phyloP scores from a whole-genome alignment of 2,113 vertebrate genomes.

The Potamarius usumacintae region DNA sequence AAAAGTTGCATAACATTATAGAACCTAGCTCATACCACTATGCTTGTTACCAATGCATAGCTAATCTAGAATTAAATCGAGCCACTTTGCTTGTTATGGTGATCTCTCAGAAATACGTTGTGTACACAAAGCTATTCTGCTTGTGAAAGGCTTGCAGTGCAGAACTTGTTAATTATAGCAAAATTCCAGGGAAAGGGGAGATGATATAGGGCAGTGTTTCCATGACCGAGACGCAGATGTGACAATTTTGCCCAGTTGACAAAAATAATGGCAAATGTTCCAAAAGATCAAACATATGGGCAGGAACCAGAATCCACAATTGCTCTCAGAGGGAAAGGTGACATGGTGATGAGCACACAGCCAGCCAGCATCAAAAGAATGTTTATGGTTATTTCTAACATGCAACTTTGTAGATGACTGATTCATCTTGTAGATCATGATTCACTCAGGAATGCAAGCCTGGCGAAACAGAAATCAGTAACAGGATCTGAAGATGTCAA shows the following conservation, averaged over 20 bases:
- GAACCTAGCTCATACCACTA: not conserved
- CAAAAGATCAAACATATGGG: conserved; percentile 46
- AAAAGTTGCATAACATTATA: not conserved
- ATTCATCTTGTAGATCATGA: not conserved
- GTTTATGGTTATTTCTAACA: not conserved
- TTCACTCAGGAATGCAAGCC: conserved; percentile 19
- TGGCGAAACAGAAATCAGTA: not conserved
- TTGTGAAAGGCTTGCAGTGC: conserved; percentile 63
- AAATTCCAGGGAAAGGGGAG: conserved; percentile 50
- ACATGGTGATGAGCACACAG: not conserved
- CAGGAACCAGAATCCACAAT: conserved; percentile 53
- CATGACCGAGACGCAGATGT: conserved; percentile 54
- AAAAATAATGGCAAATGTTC: conserved; percentile 54
- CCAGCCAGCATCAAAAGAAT: not conserved
- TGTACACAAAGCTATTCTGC: conserved; percentile 31
- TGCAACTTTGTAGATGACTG: not conserved
- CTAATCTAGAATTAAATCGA: not conserved
- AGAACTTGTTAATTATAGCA: conserved; percentile 58
- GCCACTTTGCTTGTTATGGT: not conserved
- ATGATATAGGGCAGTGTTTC: conserved; percentile 55
- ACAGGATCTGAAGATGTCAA: conserved; percentile 21
- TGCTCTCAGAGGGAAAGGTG: conserved; percentile 14
- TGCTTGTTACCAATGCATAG: not conserved
- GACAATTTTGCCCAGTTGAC: conserved; percentile 44
- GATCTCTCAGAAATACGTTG: not conserved